Evolutionary conservation across 2,888 invertebrate genomes (phyloP), one percentile per base, ranked within the genome.

Genomic region (Eupithecia dodoneata): DNA sequence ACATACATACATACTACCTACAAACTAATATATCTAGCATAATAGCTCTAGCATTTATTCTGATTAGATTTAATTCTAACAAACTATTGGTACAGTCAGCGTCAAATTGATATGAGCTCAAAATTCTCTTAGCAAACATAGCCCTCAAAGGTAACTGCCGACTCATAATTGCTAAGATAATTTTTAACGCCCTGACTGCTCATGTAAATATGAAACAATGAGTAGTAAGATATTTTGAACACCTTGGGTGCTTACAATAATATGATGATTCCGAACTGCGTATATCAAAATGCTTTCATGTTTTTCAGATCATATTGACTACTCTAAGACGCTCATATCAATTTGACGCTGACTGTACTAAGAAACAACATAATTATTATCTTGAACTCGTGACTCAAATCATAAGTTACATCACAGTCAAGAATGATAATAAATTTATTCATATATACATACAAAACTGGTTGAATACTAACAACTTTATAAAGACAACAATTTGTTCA

Each of bases 331-430:
- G 30, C 30, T 30, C 30, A 30, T 30, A 30, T 30, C 30, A 30
- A 30, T 30, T 30, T 30, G 30, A 30, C 30, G 30, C 30, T 30
- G 30, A 30, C 30, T 30, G 30, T 30, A 30, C 30, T n/a, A 55
- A 5, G n/a, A 55, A n/a, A 55, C n/a, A 55, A 55, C n/a, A 55
- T 55, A 7, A 7, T 52, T 52, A 5, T 49, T 52, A 55, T 55
- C n/a, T n/a, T 55, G 55, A 55, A 55, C n/a, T 55, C 55, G 55
- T 55, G 55, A 55, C 55, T 55, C n/a, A 55, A 55, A n/a, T n/a
- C n/a, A 55, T n/a, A 55, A 55, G 55, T n/a, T 55, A 55, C 55
- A n/a, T 55, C n/a, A n/a, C n/a, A n/a, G 10, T 45, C 4, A 7
- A 55, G n/a, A 55, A 15, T 52, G 4, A 15, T 52, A 6, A 52